phyloP scores from a whole-genome alignment of 2,113 vertebrate species.

The Abramis brama region DNA sequence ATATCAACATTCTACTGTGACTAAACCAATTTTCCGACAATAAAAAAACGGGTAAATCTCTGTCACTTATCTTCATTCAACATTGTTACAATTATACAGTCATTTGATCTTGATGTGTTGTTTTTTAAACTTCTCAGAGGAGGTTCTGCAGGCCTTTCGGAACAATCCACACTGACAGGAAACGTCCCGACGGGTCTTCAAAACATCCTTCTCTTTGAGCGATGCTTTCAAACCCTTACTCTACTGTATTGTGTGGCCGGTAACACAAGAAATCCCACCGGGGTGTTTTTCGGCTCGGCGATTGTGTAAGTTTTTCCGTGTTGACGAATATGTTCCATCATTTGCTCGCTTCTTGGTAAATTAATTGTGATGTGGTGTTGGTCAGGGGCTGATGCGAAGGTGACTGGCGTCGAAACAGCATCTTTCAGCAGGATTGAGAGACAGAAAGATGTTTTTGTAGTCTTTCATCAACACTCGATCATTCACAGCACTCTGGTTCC shows the following conservation, averaged over 20 bases:
- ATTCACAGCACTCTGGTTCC: background rate
- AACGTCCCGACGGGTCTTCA: constrained; percentile 18
- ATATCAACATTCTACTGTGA: constrained; percentile 20
- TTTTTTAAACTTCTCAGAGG: constrained; percentile 17
- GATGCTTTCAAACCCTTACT: background rate
- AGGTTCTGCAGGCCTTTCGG: constrained; percentile 2
- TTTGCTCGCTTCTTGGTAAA: constrained; percentile 3
- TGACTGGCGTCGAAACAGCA: background rate
- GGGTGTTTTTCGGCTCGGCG: background rate
- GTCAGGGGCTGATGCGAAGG: background rate
- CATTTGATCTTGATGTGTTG: constrained; percentile 25
- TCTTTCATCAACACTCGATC: constrained; percentile 17
- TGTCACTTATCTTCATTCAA: constrained; percentile 30
- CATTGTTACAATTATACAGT: constrained; percentile 29
- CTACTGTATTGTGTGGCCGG: constrained; percentile 9
- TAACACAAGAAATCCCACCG: constrained; percentile 18
- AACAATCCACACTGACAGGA: constrained; percentile 22
- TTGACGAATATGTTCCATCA: constrained; percentile 25
- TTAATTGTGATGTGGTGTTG: constrained; percentile 26
- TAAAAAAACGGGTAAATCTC: constrained; percentile 20
- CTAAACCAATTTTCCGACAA: constrained; percentile 32
- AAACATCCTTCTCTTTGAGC: constrained; percentile 25
- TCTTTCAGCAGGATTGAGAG: constrained; percentile 4
- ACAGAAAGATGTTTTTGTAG: background rate
- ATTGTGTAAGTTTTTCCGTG: constrained; percentile 31